Evolutionary conservation across 1,140 invertebrate genomes (phyloP), one percentile per base, ranked within the genome.

Genomic region (Proales similis): DNA sequence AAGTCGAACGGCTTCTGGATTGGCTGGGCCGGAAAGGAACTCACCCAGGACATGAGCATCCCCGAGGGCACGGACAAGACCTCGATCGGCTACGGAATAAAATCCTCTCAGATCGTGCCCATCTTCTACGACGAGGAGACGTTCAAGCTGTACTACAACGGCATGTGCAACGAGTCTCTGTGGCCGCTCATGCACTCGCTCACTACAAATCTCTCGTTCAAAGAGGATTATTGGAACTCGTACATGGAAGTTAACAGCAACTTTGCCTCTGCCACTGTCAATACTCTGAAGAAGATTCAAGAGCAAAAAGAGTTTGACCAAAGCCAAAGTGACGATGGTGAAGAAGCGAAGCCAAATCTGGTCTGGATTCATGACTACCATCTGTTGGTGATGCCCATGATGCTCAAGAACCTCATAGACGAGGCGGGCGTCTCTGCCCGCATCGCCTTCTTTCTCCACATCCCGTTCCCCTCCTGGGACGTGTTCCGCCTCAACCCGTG

Each of bases 281-380:
- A 79, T 60, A 65, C 64, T 6, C 30, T 68, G 5, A 36, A 67
- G 19, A 67, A 84, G 38, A 80, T 81, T 6, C n/a, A n/a, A n/a
- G n/a, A n/a, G n/a, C n/a, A n/a, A n/a, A n/a, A n/a, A n/a, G n/a
- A n/a, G n/a, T n/a, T n/a, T n/a, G n/a, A n/a, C n/a, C n/a, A n/a
- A n/a, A n/a, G n/a, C n/a, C n/a, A n/a, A n/a, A n/a, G n/a, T n/a
- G n/a, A n/a, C n/a, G 76, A 81, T 33, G 26, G 36, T 20, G 22
- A 20, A 30, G 27, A 30, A 65, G 82, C 80, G 48, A 77, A 76
- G 67, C 80, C 77, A 1, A 87, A 87, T 0, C 79, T 91, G 17
- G 82, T 91, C 0, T 91, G 88, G 88, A 82, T 91, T 14, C 88
- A 91, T 67, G 88, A 92, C 71, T 92, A 92, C 73, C 88, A 91